Evolutionary conservation across 2,113 vertebrate genomes (phyloP).

Genomic region (Podiceps cristatus): DNA sequence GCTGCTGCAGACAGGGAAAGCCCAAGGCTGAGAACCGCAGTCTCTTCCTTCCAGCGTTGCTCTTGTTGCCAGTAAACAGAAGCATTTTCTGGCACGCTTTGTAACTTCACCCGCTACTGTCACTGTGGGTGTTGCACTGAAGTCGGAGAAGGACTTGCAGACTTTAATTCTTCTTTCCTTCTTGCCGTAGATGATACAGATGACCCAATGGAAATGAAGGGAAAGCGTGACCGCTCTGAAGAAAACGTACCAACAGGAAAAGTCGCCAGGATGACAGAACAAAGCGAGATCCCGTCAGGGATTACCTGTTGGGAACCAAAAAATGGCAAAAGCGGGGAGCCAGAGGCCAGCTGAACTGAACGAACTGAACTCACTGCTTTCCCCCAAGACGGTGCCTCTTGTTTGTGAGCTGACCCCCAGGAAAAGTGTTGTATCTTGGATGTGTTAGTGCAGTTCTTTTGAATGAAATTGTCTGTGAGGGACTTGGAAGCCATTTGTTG

Average conservation of each 20-base stretch:
- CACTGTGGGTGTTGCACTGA: not conserved
- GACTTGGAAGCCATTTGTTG: not conserved
- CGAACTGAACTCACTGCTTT: not conserved
- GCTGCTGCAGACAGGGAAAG: not conserved
- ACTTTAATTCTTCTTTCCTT: not conserved
- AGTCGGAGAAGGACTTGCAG: not conserved
- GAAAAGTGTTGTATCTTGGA: not conserved
- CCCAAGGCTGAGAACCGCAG: not conserved
- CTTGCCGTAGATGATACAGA: not conserved
- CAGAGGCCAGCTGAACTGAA: not conserved
- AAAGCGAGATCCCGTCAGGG: not conserved
- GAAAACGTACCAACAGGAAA: not conserved
- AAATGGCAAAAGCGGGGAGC: not conserved
- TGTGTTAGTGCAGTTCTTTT: not conserved
- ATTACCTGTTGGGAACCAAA: not conserved
- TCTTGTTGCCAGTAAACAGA: not conserved
- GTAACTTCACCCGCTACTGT: not conserved
- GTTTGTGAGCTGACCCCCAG: not conserved
- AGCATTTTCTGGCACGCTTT: not conserved
- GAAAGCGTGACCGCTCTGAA: slow-evolving; percentile 1
- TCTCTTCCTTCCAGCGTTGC: rapidly evolving
- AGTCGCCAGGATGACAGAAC: not conserved
- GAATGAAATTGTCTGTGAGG: not conserved
- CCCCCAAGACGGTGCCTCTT: not conserved
- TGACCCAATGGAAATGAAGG: slow-evolving; percentile 48